phyloP scores from a whole-genome alignment of 2,797 vertebrate species.

The Somateria mollissima region DNA sequence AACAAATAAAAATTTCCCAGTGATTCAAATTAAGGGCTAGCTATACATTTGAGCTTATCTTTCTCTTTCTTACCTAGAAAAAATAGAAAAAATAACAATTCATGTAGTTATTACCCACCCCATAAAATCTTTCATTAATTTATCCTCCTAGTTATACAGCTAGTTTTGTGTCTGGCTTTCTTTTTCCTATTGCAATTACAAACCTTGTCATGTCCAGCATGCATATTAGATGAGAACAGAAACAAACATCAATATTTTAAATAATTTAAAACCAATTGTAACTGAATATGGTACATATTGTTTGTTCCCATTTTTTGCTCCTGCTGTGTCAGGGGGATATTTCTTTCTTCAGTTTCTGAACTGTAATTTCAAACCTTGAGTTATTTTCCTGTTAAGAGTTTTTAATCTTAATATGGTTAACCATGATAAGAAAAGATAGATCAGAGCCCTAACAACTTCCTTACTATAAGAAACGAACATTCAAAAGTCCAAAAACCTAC shows the following conservation, averaged over 20 bases:
- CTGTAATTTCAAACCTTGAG: not conserved
- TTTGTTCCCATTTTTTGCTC: not conserved
- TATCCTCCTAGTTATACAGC: not conserved
- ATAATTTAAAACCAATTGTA: not conserved
- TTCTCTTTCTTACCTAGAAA: not conserved
- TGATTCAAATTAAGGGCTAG: not conserved
- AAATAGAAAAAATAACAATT: not conserved
- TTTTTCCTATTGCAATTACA: not conserved
- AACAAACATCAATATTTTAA: not conserved
- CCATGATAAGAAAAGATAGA: not conserved
- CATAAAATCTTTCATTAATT: not conserved
- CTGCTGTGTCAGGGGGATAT: not conserved
- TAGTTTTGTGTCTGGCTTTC: not conserved
- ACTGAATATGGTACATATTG: not conserved
- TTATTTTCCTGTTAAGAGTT: not conserved
- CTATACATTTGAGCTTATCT: not conserved
- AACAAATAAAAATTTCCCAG: not conserved
- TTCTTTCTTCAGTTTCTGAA: not conserved
- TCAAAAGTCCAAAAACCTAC: not conserved
- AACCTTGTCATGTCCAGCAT: not conserved
- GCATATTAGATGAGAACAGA: not conserved
- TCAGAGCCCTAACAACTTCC: not conserved
- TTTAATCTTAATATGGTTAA: not conserved
- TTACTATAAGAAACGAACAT: not conserved
- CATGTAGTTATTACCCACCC: not conserved